Conservation (phyloP, 2,888 invertebrate genomes). For the Metellina segmentata region DNA sequence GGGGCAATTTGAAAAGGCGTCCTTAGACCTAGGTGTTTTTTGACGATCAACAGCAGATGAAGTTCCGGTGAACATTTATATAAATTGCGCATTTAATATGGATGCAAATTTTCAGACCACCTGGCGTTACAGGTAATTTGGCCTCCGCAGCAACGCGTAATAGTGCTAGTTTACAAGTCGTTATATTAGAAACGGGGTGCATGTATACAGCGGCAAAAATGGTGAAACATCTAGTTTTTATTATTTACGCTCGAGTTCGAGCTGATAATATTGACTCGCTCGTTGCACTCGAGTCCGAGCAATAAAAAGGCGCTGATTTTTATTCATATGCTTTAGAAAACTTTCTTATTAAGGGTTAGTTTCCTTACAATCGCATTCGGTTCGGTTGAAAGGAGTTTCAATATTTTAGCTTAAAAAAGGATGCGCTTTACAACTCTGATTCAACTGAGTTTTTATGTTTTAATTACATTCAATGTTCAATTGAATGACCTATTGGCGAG, state of each 20-base stretch:
- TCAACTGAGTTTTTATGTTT: too few species aligned
- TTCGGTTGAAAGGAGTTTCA: neutral
- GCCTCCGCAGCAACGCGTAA: constrained; percentile 42
- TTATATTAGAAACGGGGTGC: constrained; percentile 52
- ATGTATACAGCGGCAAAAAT: constrained; percentile 4
- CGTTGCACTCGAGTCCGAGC: constrained; percentile 11
- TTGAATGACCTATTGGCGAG: too few species aligned
- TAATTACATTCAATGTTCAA: too few species aligned
- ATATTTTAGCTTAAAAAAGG: neutral
- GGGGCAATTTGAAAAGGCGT: constrained; percentile 56
- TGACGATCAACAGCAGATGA: constrained; percentile 59
- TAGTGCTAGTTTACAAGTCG: constrained; percentile 63
- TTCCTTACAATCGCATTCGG: too few species aligned
- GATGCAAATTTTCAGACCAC: constrained; percentile 72
- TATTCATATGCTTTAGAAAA: constrained; percentile 20
- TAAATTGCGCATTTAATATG: constrained; percentile 72
- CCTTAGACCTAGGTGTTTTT: constrained; percentile 55
- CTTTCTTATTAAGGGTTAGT: too few species aligned
- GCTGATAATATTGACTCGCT: constrained; percentile 56
- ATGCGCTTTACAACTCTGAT: too few species aligned
- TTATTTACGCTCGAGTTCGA: constrained; percentile 33
- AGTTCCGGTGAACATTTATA: constrained; percentile 62
- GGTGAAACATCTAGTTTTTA: constrained; percentile 3
- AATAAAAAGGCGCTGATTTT: constrained; percentile 25
- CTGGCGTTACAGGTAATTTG: constrained; percentile 72